Evolutionary conservation across 2,888 invertebrate genomes (phyloP).

Genomic region (Melieria crassipennis): DNA sequence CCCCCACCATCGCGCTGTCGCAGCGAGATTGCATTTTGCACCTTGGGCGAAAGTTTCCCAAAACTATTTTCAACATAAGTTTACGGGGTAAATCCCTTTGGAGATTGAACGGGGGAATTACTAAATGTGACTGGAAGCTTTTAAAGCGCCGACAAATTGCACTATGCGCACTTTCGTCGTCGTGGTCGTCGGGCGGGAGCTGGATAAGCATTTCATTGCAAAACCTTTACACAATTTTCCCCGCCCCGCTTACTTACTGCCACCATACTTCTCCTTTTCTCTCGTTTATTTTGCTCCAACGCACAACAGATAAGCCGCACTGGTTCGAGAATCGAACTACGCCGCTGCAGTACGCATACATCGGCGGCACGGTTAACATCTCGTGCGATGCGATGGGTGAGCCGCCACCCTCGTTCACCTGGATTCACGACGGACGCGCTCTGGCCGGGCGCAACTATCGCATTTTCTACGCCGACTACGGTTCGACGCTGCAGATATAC

Average conservation of each 20-base stretch:
- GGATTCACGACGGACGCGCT: slow-evolving; percentile 64
- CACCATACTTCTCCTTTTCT: too few species aligned
- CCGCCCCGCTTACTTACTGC: too few species aligned
- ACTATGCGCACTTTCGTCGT: too few species aligned
- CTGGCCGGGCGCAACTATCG: slow-evolving; percentile 59
- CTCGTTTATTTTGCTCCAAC: background rate
- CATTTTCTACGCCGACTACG: slow-evolving; percentile 60
- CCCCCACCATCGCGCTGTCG: background rate
- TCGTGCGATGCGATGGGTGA: slow-evolving; percentile 71
- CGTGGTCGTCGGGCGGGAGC: too few species aligned
- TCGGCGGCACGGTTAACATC: slow-evolving; percentile 70
- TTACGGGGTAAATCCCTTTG: slow-evolving; percentile 19
- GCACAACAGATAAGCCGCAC: slow-evolving; percentile 59
- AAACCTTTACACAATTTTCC: too few species aligned
- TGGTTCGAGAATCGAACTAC: slow-evolving; percentile 58
- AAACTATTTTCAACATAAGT: slow-evolving; percentile 29
- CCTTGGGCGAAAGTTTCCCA: slow-evolving; percentile 25
- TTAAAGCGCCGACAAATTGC: too few species aligned
- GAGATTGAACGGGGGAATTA: background rate
- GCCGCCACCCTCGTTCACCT: slow-evolving; percentile 69
- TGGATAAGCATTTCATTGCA: too few species aligned
- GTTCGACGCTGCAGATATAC: slow-evolving; percentile 61
- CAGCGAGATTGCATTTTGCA: slow-evolving; percentile 24
- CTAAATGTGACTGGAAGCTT: background rate
- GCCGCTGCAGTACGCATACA: slow-evolving; percentile 59